phyloP scores from a whole-genome alignment of 2,888 invertebrate species.

The Drosophila aldrichi region DNA sequence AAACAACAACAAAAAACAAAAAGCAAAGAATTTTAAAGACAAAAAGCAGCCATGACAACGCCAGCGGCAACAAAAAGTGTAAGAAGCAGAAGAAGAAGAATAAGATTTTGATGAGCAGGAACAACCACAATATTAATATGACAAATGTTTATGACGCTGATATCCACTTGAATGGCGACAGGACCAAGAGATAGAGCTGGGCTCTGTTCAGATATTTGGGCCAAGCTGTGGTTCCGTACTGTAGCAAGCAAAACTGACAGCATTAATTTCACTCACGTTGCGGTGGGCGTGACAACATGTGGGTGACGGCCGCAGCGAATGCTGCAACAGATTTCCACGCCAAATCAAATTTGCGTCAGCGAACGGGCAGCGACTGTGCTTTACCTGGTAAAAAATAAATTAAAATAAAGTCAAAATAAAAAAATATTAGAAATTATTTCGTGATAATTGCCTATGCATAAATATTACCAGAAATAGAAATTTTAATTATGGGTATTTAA shows the following conservation, averaged over 20 bases:
- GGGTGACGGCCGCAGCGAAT: slow-evolving; percentile 7
- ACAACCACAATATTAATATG: slow-evolving; percentile 5
- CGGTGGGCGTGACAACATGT: slow-evolving; percentile 13
- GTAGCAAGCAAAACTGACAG: slow-evolving; percentile 32
- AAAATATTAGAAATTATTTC: slow-evolving; percentile 1
- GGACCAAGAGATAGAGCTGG: neutral
- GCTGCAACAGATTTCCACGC: slow-evolving; percentile 2
- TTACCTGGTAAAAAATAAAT: too few relatives aligned
- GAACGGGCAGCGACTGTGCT: neutral
- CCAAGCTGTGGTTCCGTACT: neutral
- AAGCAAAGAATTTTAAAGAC: slow-evolving; percentile 5
- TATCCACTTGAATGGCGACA: slow-evolving; percentile 51
- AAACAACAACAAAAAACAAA: slow-evolving; percentile 9
- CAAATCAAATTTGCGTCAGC: neutral
- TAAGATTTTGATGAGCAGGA: neutral
- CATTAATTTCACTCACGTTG: slow-evolving; percentile 59
- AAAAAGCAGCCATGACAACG: slow-evolving; percentile 15
- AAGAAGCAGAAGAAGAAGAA: neutral
- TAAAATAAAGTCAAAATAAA: too few relatives aligned
- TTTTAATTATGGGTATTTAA: neutral
- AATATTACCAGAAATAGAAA: neutral
- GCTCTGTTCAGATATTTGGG: neutral
- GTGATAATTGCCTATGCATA: slow-evolving; percentile 1
- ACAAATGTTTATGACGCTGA: slow-evolving; percentile 39
- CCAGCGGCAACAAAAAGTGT: neutral